Percentiles rank a stretch among this genome's conserved stretches.
phyloP scores from a whole-genome alignment of 2,113 vertebrate species.

The Elanus axillaris region DNA sequence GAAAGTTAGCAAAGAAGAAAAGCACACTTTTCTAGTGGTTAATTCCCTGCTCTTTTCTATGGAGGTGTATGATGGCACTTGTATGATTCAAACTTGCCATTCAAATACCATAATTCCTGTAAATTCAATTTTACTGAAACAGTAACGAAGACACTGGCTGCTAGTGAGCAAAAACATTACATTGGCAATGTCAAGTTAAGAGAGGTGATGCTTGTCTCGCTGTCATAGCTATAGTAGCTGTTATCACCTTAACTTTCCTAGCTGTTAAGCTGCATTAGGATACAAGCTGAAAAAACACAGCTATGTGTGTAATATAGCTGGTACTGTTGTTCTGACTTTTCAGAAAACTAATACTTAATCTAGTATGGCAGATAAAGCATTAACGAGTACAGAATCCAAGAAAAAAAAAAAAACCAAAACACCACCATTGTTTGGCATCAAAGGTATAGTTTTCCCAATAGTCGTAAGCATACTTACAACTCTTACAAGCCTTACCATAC shows the following conservation, averaged over 20 bases:
- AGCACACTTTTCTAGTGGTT: background rate
- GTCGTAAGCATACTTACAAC: background rate
- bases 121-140: background rate
- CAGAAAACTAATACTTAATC: background rate
- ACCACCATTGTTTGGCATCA: background rate
- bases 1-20: background rate
- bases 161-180: background rate
- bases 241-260: background rate
- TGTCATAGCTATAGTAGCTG: fast-evolving
- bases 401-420: no score
- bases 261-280: background rate
- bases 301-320: background rate
- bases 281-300: background rate
- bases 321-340: background rate
- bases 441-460: background rate
- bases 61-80: background rate
- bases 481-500: background rate
- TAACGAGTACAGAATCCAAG: background rate
- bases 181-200: no score
- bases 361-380: background rate
- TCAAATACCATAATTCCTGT: background rate
- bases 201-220: background rate
- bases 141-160: background rate
- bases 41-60: background rate
- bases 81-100: background rate